Conservation (phyloP, 2,797 vertebrate genomes). For the Sylvilagus floridanus region DNA sequence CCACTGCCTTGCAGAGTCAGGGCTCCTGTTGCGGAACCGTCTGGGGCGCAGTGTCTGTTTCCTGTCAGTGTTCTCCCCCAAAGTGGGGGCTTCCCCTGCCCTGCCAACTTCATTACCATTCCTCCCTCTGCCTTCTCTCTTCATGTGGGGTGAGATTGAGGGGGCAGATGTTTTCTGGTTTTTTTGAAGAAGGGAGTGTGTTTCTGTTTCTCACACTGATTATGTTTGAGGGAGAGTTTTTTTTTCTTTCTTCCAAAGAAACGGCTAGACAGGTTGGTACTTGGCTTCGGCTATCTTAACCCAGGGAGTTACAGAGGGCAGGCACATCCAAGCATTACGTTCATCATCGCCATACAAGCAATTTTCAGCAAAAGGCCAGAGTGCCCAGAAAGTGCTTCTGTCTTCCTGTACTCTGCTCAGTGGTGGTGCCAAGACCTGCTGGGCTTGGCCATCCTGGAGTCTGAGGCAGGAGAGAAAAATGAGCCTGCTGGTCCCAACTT, state of each 20-base stretch:
- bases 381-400: not conserved
- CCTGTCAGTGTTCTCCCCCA: not conserved
- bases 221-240: not conserved
- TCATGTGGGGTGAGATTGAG: not conserved
- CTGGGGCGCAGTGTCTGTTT: not conserved
- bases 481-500: not conserved
- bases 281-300: not conserved
- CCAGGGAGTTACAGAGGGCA: not conserved
- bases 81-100: not conserved
- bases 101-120: not conserved
- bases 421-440: not conserved
- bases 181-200: not conserved
- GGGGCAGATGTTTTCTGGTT: not conserved
- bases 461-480: not conserved
- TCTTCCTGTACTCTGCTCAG: not conserved
- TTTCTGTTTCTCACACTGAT: not conserved
- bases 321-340: not conserved
- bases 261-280: not conserved
- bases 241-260: not conserved
- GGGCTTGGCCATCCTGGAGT: not conserved
- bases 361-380: not conserved
- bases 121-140: conserved; percentile 27
- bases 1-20: not conserved
- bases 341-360: not conserved
- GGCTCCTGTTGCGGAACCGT: not conserved